Base-by-base conservation (phyloP, 1,140 invertebrate species). In the Stegodyphus mimosarum region DNA sequence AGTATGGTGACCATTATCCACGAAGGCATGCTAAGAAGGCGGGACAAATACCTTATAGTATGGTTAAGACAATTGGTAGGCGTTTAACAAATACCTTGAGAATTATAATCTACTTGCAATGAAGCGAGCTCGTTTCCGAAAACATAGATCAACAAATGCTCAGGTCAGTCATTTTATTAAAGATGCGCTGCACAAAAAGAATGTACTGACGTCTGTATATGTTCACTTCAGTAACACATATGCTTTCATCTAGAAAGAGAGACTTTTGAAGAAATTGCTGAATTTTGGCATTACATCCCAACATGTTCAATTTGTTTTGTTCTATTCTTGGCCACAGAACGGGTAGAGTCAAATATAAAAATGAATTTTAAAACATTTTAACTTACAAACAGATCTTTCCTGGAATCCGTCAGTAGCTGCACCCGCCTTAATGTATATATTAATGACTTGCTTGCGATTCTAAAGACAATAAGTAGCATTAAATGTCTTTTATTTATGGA, bases 211-310 rank as follows among this genome's bases (percentile, higher is more conserved):
- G 5, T 17, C 77, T 7, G 52, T 79, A n/a, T 79, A 18, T 70
- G 67, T 70, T 11, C 10, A 79, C 52, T 70, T 70, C 1, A 70
- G 70, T 11, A 11, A 18, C 7, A 50, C 64, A 6, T 79, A 79
- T 79, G 77, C 55, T 49, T 73, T 53, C 52, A 66, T 81, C 49
- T 80, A 33, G 70, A 81, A 17, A 51, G 18, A 73, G 63, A 60
- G 11, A n/a, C n/a, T n/a, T n/a, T 52, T 48, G 17, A 13, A 50
- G 53, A 81, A 81, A 15, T 6, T 73, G 2, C 49, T 52, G 49
- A 50, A 11, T 78, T n/a, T 52, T n/a, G 10, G n/a, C n/a, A n/a
- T n/a, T n/a, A n/a, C n/a, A n/a, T n/a, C n/a, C n/a, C n/a, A n/a
- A n/a, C n/a, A n/a, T n/a, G n/a, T n/a, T n/a, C n/a, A n/a, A n/a